Evolutionary conservation across 2,888 invertebrate species (phyloP), one percentile per base, ranked within the genome.

Genomic region (Trichogramma dendrolimi): DNA sequence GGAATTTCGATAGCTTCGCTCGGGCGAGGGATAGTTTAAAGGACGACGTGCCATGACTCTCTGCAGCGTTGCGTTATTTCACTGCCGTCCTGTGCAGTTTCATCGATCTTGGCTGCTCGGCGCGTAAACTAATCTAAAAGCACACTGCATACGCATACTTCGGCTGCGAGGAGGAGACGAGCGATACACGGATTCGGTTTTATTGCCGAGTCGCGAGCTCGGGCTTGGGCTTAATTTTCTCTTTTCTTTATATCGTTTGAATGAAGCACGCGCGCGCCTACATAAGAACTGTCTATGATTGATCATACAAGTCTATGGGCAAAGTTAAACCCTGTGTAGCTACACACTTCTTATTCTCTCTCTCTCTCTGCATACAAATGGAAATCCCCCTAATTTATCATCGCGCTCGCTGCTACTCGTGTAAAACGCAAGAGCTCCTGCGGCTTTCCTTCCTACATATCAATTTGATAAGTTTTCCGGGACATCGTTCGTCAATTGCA

Each of bases 311-410:
- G 58, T 41, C 53, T 50, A 69, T 74, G 69, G 77, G 73, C 73
- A 75, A 70, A 69, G 70, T 72, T 75, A 71, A 78, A 74, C 73
- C 73, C 58, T 75, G 27, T 27, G 27, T 27, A 71, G 77, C 76
- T 78, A 78, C 77, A 78, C 75, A 76, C 77, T 77, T 73, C 73
- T 74, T 72, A 27, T 27, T 27, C 27, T 27, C 27, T 27, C 70
- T 27, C 27, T 27, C 27, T 27, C 70, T 69, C 70, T 76, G 75
- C 74, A 76, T 78, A 77, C 74, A 74, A 75, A 72, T 73, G 73
- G 71, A 71, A 71, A 73, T 67, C 73, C 71, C 69, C 69, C 70
- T 75, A 75, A 79, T 79, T 77, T 78, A 79, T 79, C 77, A 77
- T 74, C 67, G 67, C 53, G 67, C 65, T 68, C 76, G 76, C 76